Conservation (phyloP, 92 coral and sea anemone species). For the Blastomussa wellsi region DNA sequence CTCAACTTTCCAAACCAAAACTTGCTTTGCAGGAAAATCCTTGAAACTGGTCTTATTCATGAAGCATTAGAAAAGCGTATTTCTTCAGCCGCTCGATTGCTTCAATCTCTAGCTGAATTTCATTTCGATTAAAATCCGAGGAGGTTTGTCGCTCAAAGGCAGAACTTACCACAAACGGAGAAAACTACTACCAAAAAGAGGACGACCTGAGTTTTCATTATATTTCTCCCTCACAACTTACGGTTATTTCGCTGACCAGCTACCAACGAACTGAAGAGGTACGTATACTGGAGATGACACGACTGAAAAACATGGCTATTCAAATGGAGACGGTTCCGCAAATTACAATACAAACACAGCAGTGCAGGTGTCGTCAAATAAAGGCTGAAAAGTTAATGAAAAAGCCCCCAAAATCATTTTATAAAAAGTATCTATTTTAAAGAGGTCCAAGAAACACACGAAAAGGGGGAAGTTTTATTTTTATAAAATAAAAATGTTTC, state of each 20-base stretch:
- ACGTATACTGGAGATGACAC: neutral
- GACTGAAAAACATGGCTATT: neutral
- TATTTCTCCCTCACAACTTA: neutral
- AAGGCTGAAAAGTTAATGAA: neutral
- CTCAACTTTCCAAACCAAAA: no score
- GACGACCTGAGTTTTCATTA: neutral
- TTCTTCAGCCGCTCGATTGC: neutral
- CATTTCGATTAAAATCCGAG: neutral
- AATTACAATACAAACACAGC: constrained; percentile 13
- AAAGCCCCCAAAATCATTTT: neutral
- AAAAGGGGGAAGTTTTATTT: neutral
- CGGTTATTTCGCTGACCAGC: neutral
- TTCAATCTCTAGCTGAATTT: neutral
- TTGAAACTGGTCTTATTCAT: neutral
- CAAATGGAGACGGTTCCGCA: neutral
- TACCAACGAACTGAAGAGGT: no score
- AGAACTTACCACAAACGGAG: constrained; percentile 9
- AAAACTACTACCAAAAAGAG: neutral
- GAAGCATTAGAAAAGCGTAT: neutral
- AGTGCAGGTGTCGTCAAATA: constrained; percentile 11
- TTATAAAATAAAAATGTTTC: neutral
- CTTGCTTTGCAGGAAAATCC: neutral
- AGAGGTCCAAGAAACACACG: neutral
- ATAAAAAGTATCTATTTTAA: neutral
- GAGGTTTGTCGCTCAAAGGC: neutral